Base-by-base conservation (phyloP, 2,797 vertebrate genomes). In the Semaprochilodus insignis region DNA sequence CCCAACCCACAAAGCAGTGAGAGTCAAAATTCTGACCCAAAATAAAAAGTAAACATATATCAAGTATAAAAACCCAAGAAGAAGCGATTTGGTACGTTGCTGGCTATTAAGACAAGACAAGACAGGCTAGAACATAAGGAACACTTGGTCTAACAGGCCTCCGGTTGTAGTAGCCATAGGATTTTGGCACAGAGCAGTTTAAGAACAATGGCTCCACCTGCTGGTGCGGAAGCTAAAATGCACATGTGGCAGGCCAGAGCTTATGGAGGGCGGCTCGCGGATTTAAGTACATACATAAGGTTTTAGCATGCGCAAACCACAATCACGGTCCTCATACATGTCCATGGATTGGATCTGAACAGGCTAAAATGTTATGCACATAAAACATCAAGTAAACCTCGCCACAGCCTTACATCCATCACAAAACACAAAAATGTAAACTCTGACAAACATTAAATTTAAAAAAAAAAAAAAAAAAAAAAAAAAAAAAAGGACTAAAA, bases 21-120 rank as follows among this genome's bases (percentile, higher is more conserved):
- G 34, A 36, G 31, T 65, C 62, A 57, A 21, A 34, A 48, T 51
- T 23, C 40, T n/a, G 6, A 23, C 40, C n/a, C 40, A 40, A 40
- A 40, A 40, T 40, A 40, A 25, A 59, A 44, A 21, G 13, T 74
- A 51, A 67, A 74, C 85, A 85, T 86, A 85, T 86, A 57, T 40
- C 19, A 73, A 55, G 77, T 81, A 55, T 83, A 88, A 90, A 86
- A 90, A 67, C 88, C 31, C 52, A 57, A 75, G 65, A 21, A 70
- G 52, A 62, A 55, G 74, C 31, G 25, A 73, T 10, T 25, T 40
- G 25, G 51, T 51, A 21, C n/a, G 23, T 55, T 51, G 31, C 13
- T n/a, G 31, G 31, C 0, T 5, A 10, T n/a, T 7, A 13, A 19
- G 31, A 31, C 31, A 36, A 36, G 2, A 79, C 48, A 44, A 81